phyloP scores from a whole-genome alignment of 2,888 invertebrate genomes.

The Adelphocoris suturalis region DNA sequence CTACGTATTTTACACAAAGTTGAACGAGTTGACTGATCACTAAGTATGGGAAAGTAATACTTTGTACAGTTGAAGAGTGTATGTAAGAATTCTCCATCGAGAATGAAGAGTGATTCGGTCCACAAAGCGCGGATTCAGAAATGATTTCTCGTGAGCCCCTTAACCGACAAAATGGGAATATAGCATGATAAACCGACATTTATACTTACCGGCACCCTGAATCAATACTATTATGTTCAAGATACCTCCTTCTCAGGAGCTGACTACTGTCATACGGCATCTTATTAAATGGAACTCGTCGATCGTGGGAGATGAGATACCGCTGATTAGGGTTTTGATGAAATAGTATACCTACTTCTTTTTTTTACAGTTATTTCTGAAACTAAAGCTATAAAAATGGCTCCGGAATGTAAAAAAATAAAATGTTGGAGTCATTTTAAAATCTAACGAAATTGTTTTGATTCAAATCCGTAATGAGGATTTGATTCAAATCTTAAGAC shows the following conservation, averaged over 20 bases:
- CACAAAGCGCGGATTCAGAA: not conserved
- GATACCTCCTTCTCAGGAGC: not conserved
- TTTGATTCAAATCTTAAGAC: too few relatives aligned
- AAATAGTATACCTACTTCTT: too few relatives aligned
- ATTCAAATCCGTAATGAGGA: too few relatives aligned
- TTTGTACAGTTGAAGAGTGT: not conserved
- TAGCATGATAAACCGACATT: constrained; percentile 23
- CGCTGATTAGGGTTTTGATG: not conserved
- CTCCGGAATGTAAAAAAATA: too few relatives aligned
- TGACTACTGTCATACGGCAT: not conserved
- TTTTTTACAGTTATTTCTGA: too few relatives aligned
- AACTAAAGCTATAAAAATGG: too few relatives aligned
- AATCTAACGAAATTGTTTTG: too few relatives aligned
- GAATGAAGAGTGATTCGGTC: not conserved
- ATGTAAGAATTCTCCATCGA: not conserved
- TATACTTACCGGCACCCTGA: constrained; percentile 14
- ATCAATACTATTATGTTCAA: constrained; percentile 22
- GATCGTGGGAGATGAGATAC: not conserved
- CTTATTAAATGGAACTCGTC: constrained; percentile 10
- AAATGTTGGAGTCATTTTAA: too few relatives aligned
- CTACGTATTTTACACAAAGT: too few relatives aligned
- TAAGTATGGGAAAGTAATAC: too few relatives aligned
- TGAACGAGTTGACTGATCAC: too few relatives aligned
- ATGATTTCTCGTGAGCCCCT: constrained; percentile 35
- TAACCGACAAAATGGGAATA: constrained; percentile 37